Evolutionary conservation across 2,113 vertebrate genomes (phyloP).

Genomic region (Ahaetulla prasina): DNA sequence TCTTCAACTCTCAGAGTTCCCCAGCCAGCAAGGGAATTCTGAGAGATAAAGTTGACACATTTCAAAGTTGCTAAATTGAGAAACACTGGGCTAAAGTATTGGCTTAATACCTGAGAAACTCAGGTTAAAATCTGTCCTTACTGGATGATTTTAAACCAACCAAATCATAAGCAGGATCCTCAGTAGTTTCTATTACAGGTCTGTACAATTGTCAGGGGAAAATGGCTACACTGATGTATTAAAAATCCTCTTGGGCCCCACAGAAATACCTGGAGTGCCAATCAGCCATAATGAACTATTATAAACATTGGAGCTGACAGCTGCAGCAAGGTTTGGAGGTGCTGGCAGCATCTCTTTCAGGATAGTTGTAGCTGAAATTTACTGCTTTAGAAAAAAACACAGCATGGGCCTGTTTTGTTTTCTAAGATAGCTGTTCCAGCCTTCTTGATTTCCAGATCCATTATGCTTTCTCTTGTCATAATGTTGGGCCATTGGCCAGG

Average conservation of each 20-base stretch:
- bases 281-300: neutral
- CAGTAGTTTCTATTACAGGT: neutral
- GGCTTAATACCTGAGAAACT: neutral
- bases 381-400: neutral
- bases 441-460: neutral
- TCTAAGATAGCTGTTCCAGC: neutral
- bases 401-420: neutral
- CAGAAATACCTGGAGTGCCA: neutral
- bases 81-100: neutral
- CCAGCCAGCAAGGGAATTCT: neutral
- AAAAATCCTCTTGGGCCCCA: neutral
- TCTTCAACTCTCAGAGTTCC: neutral
- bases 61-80: neutral
- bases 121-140: neutral
- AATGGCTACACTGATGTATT: neutral
- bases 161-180: neutral
- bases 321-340: neutral
- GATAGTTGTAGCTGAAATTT: neutral
- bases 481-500: neutral
- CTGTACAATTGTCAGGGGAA: neutral
- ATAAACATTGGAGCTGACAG: neutral
- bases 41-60: too few relatives aligned
- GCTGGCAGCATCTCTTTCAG: neutral
- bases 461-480: neutral
- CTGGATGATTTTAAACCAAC: neutral